phyloP scores from a whole-genome alignment of 2,888 invertebrate genomes.

The Glyphotaelius pellucidus region DNA sequence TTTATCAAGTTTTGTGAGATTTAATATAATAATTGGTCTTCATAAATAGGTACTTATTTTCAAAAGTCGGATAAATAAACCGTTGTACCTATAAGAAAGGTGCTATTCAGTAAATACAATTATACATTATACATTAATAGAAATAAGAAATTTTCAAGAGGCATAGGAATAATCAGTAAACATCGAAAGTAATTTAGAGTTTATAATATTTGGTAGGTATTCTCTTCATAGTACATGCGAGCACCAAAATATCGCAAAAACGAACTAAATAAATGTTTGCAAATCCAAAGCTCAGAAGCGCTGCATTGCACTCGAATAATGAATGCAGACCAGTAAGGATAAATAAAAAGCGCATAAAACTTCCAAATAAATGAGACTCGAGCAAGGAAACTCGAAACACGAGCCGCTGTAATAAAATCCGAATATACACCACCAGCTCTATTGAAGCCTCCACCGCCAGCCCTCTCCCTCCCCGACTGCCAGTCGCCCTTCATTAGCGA shows the following conservation, averaged over 20 bases:
- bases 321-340: constrained; percentile 10
- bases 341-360: neutral
- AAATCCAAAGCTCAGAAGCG: neutral
- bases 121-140: too few species aligned
- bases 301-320: constrained; percentile 27
- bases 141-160: too few species aligned
- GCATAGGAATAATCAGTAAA: too few species aligned
- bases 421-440: constrained; percentile 36
- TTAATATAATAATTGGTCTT: too few species aligned
- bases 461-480: constrained; percentile 10
- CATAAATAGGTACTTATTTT: too few species aligned
- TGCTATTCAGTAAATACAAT: too few species aligned
- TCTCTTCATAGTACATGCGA: neutral
- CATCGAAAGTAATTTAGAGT: too few species aligned
- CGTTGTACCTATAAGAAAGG: too few species aligned
- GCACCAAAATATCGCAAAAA: neutral
- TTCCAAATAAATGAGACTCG: constrained; percentile 19
- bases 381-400: constrained; percentile 17
- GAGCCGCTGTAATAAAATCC: constrained; percentile 32
- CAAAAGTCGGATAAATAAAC: too few species aligned
- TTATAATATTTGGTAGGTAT: too few species aligned
- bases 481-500: constrained; percentile 62
- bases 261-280: neutral
- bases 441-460: constrained; percentile 31
- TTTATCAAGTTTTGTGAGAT: too few species aligned